Percentiles rank a stretch among this genome's conserved stretches.
Evolutionary conservation across 1,140 invertebrate species (phyloP).

Genomic region (Apis cerana): DNA sequence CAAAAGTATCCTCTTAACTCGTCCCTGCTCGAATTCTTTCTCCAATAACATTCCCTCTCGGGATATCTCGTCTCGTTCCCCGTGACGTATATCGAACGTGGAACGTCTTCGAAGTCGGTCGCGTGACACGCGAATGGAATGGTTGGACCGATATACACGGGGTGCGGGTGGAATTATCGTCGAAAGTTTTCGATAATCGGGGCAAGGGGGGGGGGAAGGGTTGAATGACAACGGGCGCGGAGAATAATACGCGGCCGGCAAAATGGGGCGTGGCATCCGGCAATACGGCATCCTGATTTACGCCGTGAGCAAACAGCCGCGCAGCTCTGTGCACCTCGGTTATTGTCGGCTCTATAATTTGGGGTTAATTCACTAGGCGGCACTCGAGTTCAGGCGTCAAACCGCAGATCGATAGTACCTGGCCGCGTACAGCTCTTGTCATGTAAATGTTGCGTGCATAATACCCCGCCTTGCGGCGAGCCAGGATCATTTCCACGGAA

Average conservation of each 20-base stretch:
- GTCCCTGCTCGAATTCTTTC: no score
- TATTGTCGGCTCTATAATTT: slow-evolving; percentile 80
- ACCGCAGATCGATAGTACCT: slow-evolving; percentile 79
- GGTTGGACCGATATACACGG: no score
- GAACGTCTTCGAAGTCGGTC: no score
- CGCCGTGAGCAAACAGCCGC: slow-evolving; percentile 72
- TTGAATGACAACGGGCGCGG: neutral
- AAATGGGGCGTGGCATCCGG: slow-evolving; percentile 65
- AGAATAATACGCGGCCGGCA: slow-evolving; percentile 35
- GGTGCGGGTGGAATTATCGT: no score
- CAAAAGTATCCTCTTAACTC: no score
- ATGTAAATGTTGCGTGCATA: slow-evolving; percentile 76
- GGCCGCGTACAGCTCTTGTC: slow-evolving; percentile 73
- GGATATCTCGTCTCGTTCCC: no score
- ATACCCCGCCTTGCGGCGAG: slow-evolving; percentile 62
- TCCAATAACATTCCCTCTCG: no score
- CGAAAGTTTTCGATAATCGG: slow-evolving; percentile 20
- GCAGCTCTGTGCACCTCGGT: slow-evolving; percentile 59
- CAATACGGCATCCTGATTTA: slow-evolving; percentile 75
- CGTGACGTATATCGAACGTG: no score
- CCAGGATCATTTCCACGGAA: slow-evolving; percentile 60
- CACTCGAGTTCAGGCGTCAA: slow-evolving; percentile 77
- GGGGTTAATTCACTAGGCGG: slow-evolving; percentile 79
- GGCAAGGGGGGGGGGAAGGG: no score
- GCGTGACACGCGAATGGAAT: neutral